Evolutionary conservation across 23 tunicate genomes (phyloP), one percentile per base, ranked within the genome.

Genomic region (Halocynthia roretzi): DNA sequence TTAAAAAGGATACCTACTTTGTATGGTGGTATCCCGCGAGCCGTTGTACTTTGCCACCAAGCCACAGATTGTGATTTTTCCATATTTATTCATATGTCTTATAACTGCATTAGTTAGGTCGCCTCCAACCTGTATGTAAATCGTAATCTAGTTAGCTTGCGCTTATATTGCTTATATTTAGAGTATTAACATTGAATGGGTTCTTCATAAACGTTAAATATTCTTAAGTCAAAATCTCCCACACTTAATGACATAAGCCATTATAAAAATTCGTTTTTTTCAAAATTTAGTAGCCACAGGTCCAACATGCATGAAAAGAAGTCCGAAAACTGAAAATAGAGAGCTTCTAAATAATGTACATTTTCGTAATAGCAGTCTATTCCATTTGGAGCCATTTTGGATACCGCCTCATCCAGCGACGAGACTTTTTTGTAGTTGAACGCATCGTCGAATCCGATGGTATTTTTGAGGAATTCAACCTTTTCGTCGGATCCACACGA

Each of bases 281-380:
- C 44, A 31, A 31, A 31, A 31, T 31, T 31, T 31, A 31, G 44
- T 31, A 31, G 1, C 44, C 44, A 31, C 44, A 31, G 44, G 44
- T 31, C 44, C 44, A 31, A 31, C 44, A 31, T 31, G 44, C 1
- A 31, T 31, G 44, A 31, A 31, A 31, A 2, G 2, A 31, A 31
- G 44, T 4, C n/a, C 64, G 17, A n/a, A 2, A 48, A n/a, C 11
- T 20, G 31, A 14, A 67, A 31, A 31, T 31, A 31, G 44, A 31
- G 44, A 31, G 44, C 44, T 0, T 31, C 1, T 10, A 67, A 20
- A 10, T 48, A 67, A 44, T 23, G 50, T 56, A 75, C 80, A 21
- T 75, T 75, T 50, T 75, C 80, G 49, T 19, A 75, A 52, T 75
- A 75, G 67, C 80, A 75, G 58, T 75, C 80, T 0, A 75, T 75